Evolutionary conservation across 1,140 invertebrate species (phyloP).

Genomic region (Lethocerus indicus): DNA sequence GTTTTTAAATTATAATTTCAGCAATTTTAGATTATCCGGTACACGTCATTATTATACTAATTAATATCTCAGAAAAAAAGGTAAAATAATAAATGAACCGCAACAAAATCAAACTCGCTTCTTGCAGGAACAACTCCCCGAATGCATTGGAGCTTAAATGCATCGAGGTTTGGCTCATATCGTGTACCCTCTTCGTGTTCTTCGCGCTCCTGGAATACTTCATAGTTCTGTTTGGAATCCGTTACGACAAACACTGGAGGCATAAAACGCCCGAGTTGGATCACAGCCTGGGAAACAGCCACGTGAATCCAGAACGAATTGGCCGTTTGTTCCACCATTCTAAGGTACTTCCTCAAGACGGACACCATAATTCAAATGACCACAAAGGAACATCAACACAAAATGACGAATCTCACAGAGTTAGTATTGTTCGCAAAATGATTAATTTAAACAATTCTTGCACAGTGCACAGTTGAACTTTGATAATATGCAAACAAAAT

Average conservation of each 20-base stretch:
- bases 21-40: too few species aligned
- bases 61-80: too few species aligned
- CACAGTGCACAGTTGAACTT: too few species aligned
- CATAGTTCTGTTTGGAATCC: slow-evolving; percentile 41
- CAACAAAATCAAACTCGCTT: too few species aligned
- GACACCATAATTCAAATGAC: slow-evolving; percentile 1
- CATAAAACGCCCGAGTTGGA: slow-evolving; percentile 29
- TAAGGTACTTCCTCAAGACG: slow-evolving; percentile 8
- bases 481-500: too few species aligned
- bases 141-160: slow-evolving; percentile 45
- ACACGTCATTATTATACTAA: too few species aligned
- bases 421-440: too few species aligned
- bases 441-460: too few species aligned
- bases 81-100: too few species aligned
- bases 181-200: slow-evolving; percentile 54
- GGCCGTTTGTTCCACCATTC: slow-evolving; percentile 6
- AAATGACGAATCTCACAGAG: too few species aligned
- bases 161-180: slow-evolving; percentile 53
- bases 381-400: slow-evolving; percentile 8
- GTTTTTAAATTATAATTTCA: too few species aligned
- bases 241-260: slow-evolving; percentile 40
- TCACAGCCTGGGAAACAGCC: too few species aligned
- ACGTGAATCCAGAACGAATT: slow-evolving; percentile 12
- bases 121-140: slow-evolving; percentile 38
- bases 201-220: slow-evolving; percentile 53